Conservation (phyloP, 1,140 invertebrate genomes). For the Dryas iulia region DNA sequence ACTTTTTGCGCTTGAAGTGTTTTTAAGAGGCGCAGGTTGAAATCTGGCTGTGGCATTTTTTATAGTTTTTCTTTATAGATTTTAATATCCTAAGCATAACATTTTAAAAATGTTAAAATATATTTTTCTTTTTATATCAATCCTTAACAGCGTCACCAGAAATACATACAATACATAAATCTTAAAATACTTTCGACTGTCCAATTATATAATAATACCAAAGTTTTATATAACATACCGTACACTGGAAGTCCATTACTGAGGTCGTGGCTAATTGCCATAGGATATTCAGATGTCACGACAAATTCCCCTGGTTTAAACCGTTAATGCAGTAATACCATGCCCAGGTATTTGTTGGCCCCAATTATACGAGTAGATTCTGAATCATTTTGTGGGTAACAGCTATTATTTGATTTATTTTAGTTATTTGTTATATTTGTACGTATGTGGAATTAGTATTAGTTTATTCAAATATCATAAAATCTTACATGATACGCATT, state of each 20-base stretch:
- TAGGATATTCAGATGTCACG: constrained; percentile 5
- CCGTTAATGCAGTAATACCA: neutral
- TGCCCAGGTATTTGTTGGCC: neutral
- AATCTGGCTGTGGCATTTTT: too few species aligned
- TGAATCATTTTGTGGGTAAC: neutral
- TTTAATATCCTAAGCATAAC: too few species aligned
- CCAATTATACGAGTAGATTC: neutral
- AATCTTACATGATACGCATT: too few species aligned
- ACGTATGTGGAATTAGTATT: too few species aligned
- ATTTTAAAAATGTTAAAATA: too few species aligned
- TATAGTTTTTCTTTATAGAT: too few species aligned
- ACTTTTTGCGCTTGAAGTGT: too few species aligned
- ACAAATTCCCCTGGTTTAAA: neutral
- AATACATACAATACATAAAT: neutral
- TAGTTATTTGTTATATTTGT: neutral
- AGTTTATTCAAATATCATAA: too few species aligned
- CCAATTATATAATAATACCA: neutral
- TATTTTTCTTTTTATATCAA: too few species aligned
- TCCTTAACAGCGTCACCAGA: too few species aligned
- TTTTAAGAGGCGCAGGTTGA: too few species aligned
- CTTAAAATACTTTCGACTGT: neutral
- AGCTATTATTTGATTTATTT: neutral
- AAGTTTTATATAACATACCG: neutral
- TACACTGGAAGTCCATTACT: constrained; percentile 4
- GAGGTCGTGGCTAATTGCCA: constrained; percentile 1